These are phyloP conservation scores for Palaemon carinicauda DNA, from an alignment of 1,140 invertebrate genomes.

Conservation along the genomic window DNA sequence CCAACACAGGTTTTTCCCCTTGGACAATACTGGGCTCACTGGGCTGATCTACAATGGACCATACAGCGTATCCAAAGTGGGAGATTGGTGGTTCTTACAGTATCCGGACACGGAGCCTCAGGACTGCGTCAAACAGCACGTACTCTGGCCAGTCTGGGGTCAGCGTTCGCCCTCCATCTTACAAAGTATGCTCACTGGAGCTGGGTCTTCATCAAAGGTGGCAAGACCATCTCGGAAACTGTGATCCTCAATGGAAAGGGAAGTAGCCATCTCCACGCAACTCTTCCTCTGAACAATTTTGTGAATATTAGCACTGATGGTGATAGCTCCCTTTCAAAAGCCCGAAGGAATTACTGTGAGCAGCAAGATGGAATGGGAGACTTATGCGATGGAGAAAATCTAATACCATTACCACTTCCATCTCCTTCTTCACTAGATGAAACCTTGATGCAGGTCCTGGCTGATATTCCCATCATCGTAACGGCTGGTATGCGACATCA, in stretches of 20 bases:
- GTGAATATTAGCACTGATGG: too few species aligned
- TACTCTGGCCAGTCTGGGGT: neutral
- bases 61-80: neutral
- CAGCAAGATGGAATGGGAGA: slow-evolving; percentile 35
- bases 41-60: neutral
- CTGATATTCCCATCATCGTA: slow-evolving; percentile 10
- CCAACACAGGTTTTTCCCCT: neutral
- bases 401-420: slow-evolving; percentile 1
- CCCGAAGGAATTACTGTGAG: slow-evolving; percentile 19
- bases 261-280: neutral
- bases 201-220: neutral
- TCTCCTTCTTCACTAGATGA: neutral
- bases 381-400: slow-evolving; percentile 14
- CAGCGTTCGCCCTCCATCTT: neutral
- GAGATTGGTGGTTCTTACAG: neutral
- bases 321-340: neutral
- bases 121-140: neutral
- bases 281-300: neutral
- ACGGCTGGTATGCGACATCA: slow-evolving; percentile 35
- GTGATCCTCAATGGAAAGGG: neutral
- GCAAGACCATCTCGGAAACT: neutral
- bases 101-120: neutral
- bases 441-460: neutral
- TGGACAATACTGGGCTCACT: neutral
- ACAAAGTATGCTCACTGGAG: neutral